These are phyloP conservation scores for Tachypleus tridentatus DNA, from an alignment of 1,140 invertebrate genomes.

Conservation along the genomic window DNA sequence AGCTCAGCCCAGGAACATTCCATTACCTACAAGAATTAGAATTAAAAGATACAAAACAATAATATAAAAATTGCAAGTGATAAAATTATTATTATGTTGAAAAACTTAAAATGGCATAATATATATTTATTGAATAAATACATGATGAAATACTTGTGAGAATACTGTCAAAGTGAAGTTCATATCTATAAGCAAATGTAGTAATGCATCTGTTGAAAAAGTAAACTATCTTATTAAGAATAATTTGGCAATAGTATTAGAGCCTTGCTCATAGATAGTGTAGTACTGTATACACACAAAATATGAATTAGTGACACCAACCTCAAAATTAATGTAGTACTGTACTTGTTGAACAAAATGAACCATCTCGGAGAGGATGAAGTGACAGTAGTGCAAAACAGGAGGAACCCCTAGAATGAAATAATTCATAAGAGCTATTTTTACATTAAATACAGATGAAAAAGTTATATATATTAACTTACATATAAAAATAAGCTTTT, in stretches of 20 bases:
- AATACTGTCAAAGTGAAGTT: not conserved
- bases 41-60: too few relatives aligned
- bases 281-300: too few relatives aligned
- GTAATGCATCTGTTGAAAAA: conserved; percentile 91
- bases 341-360: conserved; percentile 91
- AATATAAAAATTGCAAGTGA: too few relatives aligned
- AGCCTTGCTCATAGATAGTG: too few relatives aligned
- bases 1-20: conserved; percentile 88
- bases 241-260: conserved; percentile 50
- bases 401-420: conserved; percentile 40
- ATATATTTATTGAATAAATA: too few relatives aligned
- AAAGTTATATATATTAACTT: too few relatives aligned
- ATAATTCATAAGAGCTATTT: not conserved
- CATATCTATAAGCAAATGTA: conserved; percentile 77
- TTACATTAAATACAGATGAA: too few relatives aligned
- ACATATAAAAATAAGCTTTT: too few relatives aligned
- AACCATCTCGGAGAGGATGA: conserved; percentile 78
- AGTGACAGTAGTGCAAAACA: conserved; percentile 61
- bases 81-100: too few relatives aligned
- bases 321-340: conserved; percentile 91
- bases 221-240: conserved; percentile 83
- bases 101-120: too few relatives aligned
- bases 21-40: conserved; percentile 38
- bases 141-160: too few relatives aligned
- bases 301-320: too few relatives aligned